Percentiles rank a stretch among this genome's conserved stretches.
These are phyloP conservation scores for Gavialis gangeticus DNA, from an alignment of 2,113 vertebrate genomes.

Conservation along the genomic window DNA sequence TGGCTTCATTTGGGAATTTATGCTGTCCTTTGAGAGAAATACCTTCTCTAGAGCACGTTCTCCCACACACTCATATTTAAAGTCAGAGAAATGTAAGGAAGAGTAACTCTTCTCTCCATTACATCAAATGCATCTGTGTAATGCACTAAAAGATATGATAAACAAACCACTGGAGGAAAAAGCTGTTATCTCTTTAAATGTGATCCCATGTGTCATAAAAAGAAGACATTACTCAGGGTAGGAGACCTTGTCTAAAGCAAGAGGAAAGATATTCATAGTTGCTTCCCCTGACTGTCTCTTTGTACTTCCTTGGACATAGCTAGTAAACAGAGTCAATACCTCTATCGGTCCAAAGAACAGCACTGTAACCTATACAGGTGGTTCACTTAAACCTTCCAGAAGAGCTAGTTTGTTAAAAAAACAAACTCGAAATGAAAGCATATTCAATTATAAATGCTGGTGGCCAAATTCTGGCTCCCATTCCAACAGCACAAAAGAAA, in stretches of 20 bases:
- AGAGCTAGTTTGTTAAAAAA: neutral
- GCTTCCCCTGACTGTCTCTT: neutral
- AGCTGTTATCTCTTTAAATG: neutral
- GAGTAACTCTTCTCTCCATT: neutral
- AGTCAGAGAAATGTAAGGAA: neutral
- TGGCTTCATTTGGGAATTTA: constrained; percentile 12
- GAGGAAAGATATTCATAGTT: neutral
- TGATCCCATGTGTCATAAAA: neutral
- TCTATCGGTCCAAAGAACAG: neutral
- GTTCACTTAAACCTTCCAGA: neutral
- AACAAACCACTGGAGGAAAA: neutral
- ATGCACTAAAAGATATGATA: neutral
- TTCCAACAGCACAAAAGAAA: neutral
- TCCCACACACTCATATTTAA: neutral
- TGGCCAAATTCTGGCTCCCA: neutral
- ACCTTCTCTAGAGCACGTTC: neutral
- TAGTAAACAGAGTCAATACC: neutral
- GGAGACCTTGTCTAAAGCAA: neutral
- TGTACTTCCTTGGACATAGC: neutral
- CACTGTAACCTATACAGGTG: neutral
- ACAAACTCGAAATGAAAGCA: neutral
- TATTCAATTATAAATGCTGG: neutral
- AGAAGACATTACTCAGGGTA: neutral
- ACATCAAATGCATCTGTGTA: neutral
- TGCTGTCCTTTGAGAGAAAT: neutral